Evolutionary conservation across 2,797 vertebrate genomes (phyloP), one percentile per base, ranked within the genome.

Genomic region (Diceros bicornis): DNA sequence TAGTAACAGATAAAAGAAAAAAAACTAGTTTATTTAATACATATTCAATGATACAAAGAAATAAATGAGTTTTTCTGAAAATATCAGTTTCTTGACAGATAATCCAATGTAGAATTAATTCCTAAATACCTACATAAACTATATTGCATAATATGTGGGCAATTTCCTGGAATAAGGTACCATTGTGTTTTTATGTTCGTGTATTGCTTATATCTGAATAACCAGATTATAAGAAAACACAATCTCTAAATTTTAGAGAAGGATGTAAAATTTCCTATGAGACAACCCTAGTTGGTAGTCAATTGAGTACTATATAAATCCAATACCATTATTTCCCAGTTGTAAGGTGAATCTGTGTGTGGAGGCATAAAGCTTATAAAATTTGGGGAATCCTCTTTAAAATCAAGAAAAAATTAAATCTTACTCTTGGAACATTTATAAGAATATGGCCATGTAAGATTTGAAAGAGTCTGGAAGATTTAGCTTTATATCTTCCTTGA

Each of bases 31-130:
- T 75, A 75, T 14, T 47, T 89, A 52, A 29, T 82, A 93, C 1
- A 81, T 14, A 74, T 78, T 78, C n/a, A 91, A 17, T 23, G 27
- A 84, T 62, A 59, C 18, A 66, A 61, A 74, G 18, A 68, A 69
- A 69, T 62, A 64, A 91, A 71, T 59, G 18, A 23, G 4, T 34
- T 91, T 95, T 94, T 89, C 55, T 78, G 50, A 95, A 83, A 87
- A 72, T 59, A 87, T 17, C 47, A 13, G 5, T 89, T 44, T 79
- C 59, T 44, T 91, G 4, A 61, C 17, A 94, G 57, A 59, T 88
- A 88, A 91, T 72, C 77, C 10, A 66, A 61, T 52, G 17, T 78
- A 82, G 10, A 87, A 59, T 57, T 72, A 52, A 66, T 78, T 83
- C 20, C 71, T 52, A 66, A 69, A 72, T 52, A 44, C 0, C 20